Evolutionary conservation across 2,888 invertebrate species (phyloP), one percentile per base, ranked within the genome.

Genomic region (Dolomedes plantarius): DNA sequence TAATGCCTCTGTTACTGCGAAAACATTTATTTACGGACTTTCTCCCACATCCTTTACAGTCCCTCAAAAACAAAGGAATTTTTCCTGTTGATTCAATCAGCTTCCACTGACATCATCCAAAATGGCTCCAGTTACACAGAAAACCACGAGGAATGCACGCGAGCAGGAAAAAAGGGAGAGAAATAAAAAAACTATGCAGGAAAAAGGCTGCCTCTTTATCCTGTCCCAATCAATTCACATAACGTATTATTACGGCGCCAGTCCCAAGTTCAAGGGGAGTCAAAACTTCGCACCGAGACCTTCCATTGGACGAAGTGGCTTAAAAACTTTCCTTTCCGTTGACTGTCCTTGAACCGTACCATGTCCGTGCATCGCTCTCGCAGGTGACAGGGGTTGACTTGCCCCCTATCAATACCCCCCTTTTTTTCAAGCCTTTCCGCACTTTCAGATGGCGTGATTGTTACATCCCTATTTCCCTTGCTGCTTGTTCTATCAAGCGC

Each of bases 311-410:
- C 41, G 32, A 46, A 64, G 50, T 31, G 27, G n/a, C 31, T 28
- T 28, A 27, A 9, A 28, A 41, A 32, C 72, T 80, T 72, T 72
- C 72, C 72, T 46, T 80, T 81, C 81, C 81, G 74, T 68, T 74
- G 81, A 74, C 81, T 81, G 81, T 74, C 81, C 81, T 81, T 81
- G 81, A 81, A 73, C 81, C 72, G 23, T 64, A 41, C 39, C 23
- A 36, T 69, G 39, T 36, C 64, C 75, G 65, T 65, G 13, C 75
- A 39, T 39, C 75, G 65, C 23, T 39, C 75, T 69, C 64, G 39
- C 64, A 65, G 64, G 75, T 41, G 75, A 39, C 32, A 75, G 39
- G 75, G 50, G 75, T 36, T 50, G 64, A 65, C 39, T 31, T 16
- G 39, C 65, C 29, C 31, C 23, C 64, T 31, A 31, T 32, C 32